Base-by-base conservation (phyloP, 2,797 vertebrate species). In the Taeniopygia guttata region DNA sequence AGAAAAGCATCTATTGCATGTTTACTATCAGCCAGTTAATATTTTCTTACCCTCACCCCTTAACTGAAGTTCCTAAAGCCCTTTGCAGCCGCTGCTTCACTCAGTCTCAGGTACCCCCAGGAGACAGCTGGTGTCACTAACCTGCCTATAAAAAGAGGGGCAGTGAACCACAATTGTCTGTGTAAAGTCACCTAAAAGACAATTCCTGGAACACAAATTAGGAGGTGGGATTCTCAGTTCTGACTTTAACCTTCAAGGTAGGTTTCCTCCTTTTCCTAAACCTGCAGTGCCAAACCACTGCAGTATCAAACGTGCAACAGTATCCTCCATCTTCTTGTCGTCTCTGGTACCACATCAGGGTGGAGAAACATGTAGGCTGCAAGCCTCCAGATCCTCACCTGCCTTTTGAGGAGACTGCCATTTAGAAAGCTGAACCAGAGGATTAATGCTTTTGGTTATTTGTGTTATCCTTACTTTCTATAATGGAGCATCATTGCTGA, bases 211-310 rank as follows among this genome's bases (percentile, higher is more conserved):
- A 16, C 27, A 68, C 55, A 72, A 91, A 77, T 42, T 22, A 77
- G 54, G 42, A 78, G 40, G 73, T 76, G 79, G 73, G 56, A 59
- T 80, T 87, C 90, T 85, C 68, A 48, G 40, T 32, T 82, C 66
- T 72, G 34, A 60, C 64, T 87, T 84, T 67, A 93, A 69, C 64
- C 84, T 87, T 80, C 74, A 48, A 69, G 23, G 66, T 64, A 45
- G 43, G 25, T 80, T 94, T 89, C 55, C 48, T 89, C 46, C 73
- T 73, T 75, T 85, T 52, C 45, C 75, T 51, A 83, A 85, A 69
- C 64, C 75, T 79, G 90, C 90, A 92, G 60, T 76, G 59, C 63
- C 87, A 91, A 92, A 89, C 83, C 63, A 58, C 85, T 92, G 91
- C 94, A 87, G 73, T 42, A 73, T 12, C 52, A 72, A 68, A 67